Conservation (phyloP, 2,113 vertebrate genomes). For the Crotalus horridus region DNA sequence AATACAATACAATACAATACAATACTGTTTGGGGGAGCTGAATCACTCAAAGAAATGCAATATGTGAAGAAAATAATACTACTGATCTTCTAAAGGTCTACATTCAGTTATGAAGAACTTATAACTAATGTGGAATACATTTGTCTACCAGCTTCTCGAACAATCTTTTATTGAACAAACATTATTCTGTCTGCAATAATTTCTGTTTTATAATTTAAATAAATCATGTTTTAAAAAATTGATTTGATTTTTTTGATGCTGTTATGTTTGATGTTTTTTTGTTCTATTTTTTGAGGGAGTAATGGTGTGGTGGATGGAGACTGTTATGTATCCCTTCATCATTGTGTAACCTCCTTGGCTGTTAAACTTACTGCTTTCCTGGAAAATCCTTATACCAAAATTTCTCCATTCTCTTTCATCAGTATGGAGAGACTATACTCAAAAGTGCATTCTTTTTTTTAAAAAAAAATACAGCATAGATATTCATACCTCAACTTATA, state of each 20-base stretch:
- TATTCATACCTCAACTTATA: neutral
- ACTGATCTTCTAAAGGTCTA: slow-evolving; percentile 19
- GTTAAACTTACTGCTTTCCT: neutral
- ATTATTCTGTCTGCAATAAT: neutral
- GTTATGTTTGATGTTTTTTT: neutral
- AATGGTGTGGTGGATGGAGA: neutral
- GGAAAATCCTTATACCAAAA: neutral
- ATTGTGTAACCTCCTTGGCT: neutral
- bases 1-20: slow-evolving; percentile 19
- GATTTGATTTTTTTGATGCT: neutral
- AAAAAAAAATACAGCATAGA: neutral
- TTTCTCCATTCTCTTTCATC: neutral
- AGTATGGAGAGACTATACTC: neutral
- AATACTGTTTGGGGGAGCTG: slow-evolving; percentile 22
- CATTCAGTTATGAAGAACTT: slow-evolving; percentile 7
- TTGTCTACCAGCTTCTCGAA: neutral
- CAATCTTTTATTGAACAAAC: neutral
- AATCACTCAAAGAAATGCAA: slow-evolving; percentile 5
- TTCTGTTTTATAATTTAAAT: neutral
- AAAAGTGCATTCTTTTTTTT: neutral
- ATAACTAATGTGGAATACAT: neutral
- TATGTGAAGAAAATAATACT: neutral
- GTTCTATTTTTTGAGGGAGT: neutral
- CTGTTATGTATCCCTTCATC: neutral
- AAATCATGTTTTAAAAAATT: neutral